These are phyloP conservation scores for Siniperca knerii DNA, from an alignment of 2,113 vertebrate species.

Conservation along the genomic window DNA sequence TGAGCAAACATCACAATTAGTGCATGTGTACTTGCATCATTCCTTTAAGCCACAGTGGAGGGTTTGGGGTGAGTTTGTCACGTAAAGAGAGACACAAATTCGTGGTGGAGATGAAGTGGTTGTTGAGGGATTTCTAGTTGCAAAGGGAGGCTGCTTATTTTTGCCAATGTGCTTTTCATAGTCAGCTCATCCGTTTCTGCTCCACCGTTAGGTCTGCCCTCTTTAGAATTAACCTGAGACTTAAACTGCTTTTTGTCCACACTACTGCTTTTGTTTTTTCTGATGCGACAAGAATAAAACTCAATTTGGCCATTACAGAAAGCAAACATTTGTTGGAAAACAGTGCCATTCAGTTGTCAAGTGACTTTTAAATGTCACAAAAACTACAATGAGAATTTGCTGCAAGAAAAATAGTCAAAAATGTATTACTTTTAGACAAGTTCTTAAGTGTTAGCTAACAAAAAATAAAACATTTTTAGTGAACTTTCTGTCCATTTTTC, in stretches of 20 bases:
- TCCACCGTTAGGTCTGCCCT: not conserved
- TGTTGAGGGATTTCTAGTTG: not conserved
- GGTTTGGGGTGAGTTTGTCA: constrained; percentile 28
- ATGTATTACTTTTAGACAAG: not conserved
- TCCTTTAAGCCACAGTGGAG: constrained; percentile 33
- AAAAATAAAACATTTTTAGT: not conserved
- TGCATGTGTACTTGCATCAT: constrained; percentile 47
- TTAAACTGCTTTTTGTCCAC: not conserved
- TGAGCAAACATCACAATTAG: constrained; percentile 20
- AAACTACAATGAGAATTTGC: not conserved
- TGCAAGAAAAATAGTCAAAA: not conserved
- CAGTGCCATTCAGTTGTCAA: not conserved
- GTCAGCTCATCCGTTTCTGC: constrained; percentile 33
- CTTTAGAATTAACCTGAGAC: not conserved
- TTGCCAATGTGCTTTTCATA: constrained; percentile 32
- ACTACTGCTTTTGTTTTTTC: not conserved
- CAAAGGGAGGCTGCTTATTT: constrained; percentile 34
- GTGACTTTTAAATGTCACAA: not conserved
- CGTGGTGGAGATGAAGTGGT: constrained; percentile 16
- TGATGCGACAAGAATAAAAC: not conserved
- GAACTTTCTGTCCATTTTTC: not conserved
- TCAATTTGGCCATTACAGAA: not conserved
- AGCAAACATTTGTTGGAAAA: not conserved
- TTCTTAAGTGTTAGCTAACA: not conserved
- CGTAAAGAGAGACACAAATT: constrained; percentile 10